These are phyloP conservation scores for Tonatia bakeri DNA, from an alignment of 2,113 vertebrate species.

Conservation along the genomic window DNA sequence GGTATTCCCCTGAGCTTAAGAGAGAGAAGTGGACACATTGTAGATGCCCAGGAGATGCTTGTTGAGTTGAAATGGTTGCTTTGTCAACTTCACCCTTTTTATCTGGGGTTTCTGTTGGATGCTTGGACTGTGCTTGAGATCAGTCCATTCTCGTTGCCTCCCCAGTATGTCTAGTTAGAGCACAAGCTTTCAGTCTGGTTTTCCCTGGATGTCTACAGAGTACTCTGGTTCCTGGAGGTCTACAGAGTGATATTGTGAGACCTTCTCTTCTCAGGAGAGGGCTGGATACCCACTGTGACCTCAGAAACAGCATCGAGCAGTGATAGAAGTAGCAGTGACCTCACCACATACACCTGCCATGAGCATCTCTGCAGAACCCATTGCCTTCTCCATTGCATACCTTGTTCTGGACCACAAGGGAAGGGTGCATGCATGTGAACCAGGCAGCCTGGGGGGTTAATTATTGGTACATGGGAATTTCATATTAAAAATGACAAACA, in stretches of 20 bases:
- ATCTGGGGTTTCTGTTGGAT: not conserved
- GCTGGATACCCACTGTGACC: not conserved
- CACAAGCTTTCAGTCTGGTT: not conserved
- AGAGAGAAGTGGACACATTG: not conserved
- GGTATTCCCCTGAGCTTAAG: not conserved
- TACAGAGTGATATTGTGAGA: not conserved
- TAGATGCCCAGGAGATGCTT: not conserved
- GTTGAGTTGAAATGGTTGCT: not conserved
- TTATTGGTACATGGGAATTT: not conserved
- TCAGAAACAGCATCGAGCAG: not conserved
- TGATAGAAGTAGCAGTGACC: not conserved
- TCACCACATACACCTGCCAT: not conserved
- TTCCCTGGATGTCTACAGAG: not conserved
- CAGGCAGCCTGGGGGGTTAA: not conserved
- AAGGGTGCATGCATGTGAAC: rapidly evolving
- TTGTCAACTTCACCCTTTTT: not conserved
- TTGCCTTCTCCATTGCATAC: rapidly evolving
- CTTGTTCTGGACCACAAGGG: not conserved
- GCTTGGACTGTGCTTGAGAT: not conserved
- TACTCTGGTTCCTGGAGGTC: not conserved
- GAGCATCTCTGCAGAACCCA: not conserved
- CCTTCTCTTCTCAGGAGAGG: not conserved
- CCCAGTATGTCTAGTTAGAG: not conserved
- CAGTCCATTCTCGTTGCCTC: not conserved
- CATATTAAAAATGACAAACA: not conserved